Percentiles rank a stretch among this genome's conserved stretches.
Conservation (phyloP, 2,888 invertebrate species). For the Lithosia quadra region DNA sequence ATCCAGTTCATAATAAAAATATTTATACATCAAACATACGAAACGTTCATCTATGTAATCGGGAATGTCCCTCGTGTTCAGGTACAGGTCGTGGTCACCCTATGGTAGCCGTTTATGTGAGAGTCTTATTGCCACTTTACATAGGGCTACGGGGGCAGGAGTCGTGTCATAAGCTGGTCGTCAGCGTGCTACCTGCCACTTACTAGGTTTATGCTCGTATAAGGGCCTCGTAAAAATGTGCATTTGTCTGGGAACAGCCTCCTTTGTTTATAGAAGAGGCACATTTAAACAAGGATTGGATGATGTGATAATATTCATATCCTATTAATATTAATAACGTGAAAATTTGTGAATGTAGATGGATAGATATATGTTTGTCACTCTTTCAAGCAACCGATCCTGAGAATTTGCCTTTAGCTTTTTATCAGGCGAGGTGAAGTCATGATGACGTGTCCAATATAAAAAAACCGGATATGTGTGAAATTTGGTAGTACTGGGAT, state of each 20-base stretch:
- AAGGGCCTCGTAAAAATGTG: constrained; percentile 45
- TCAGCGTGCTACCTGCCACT: constrained; percentile 11
- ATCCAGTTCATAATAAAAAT: too few species aligned
- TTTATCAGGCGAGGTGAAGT: too few species aligned
- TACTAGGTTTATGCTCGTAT: constrained; percentile 41
- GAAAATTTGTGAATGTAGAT: too few species aligned
- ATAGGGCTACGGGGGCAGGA: constrained; percentile 25
- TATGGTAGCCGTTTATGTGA: constrained; percentile 18
- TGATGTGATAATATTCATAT: too few species aligned
- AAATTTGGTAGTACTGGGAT: too few species aligned
- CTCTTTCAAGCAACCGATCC: too few species aligned
- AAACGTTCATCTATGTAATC: background rate
- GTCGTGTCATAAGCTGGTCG: constrained; percentile 14
- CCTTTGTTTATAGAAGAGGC: constrained; percentile 27
- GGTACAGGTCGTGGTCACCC: background rate
- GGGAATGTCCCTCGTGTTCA: background rate
- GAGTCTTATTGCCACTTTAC: constrained; percentile 33
- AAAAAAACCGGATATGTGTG: too few species aligned
- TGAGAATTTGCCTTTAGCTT: too few species aligned
- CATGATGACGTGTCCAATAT: too few species aligned
- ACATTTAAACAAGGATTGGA: background rate
- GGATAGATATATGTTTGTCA: too few species aligned
- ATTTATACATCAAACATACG: background rate
- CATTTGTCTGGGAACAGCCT: constrained; percentile 29
- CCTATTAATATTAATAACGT: too few species aligned